These are phyloP conservation scores for Lepus americanus DNA, from an alignment of 2,113 vertebrate genomes.

Conservation along the genomic window DNA sequence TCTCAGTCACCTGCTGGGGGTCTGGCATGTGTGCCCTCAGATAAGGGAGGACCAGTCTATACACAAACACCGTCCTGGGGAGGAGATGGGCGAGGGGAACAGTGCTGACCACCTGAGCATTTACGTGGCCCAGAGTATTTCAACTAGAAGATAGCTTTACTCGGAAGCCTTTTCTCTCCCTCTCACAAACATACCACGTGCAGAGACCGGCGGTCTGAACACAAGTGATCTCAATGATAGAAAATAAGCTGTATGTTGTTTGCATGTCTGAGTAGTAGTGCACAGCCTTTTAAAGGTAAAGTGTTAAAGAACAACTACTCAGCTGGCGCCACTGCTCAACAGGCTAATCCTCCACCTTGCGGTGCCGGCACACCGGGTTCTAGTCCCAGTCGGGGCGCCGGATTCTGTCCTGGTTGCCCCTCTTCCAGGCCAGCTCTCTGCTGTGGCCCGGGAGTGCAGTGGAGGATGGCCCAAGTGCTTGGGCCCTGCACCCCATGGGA, in stretches of 20 bases:
- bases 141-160: neutral
- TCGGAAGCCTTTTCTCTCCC: neutral
- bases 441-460: too few relatives aligned
- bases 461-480: too few relatives aligned
- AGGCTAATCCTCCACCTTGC: too few relatives aligned
- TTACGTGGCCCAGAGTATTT: neutral
- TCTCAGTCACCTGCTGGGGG: neutral
- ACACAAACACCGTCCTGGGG: neutral
- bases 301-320: neutral
- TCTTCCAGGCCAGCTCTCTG: too few relatives aligned
- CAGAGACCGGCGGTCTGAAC: neutral
- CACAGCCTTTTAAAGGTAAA: neutral
- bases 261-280: neutral
- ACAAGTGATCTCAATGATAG: neutral
- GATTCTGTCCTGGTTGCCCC: too few relatives aligned
- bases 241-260: neutral
- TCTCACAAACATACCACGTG: too few relatives aligned
- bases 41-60: neutral
- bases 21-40: too few relatives aligned
- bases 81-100: neutral
- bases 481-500: too few relatives aligned
- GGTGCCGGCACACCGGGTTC: too few relatives aligned
- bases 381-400: too few relatives aligned
- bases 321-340: too few relatives aligned
- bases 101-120: neutral